These are phyloP conservation scores for Manacus vitellinus DNA, from an alignment of 2,113 vertebrate genomes.

Conservation along the genomic window DNA sequence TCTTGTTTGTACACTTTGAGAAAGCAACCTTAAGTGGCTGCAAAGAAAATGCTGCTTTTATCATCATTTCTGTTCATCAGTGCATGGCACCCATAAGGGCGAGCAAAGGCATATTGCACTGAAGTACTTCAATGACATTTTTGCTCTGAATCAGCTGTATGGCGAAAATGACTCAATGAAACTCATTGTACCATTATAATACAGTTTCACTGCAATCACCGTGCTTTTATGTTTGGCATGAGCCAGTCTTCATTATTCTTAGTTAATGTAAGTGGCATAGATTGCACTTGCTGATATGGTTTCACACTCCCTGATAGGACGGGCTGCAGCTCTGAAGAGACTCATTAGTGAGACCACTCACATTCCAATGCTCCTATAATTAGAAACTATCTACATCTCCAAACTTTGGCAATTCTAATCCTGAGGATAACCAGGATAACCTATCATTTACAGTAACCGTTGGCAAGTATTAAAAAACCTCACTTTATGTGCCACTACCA, in stretches of 20 bases:
- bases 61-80: not conserved
- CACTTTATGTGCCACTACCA: not conserved
- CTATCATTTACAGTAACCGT: not conserved
- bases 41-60: not conserved
- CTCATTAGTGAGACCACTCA: not conserved
- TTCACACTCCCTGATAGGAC: not conserved
- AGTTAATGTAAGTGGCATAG: not conserved
- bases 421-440: not conserved
- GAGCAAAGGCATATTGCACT: not conserved
- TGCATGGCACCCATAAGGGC: rapidly evolving
- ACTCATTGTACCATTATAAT: not conserved
- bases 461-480: not conserved
- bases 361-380: not conserved
- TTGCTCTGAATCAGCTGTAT: not conserved
- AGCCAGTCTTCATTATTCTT: not conserved
- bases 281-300: not conserved
- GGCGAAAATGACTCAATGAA: slow-evolving; percentile 27
- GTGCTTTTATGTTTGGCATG: not conserved
- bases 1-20: not conserved
- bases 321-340: not conserved
- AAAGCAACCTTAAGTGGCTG: not conserved
- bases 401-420: not conserved
- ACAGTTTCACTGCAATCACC: not conserved
- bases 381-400: not conserved
- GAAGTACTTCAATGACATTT: not conserved